Base-by-base conservation (phyloP, 2,888 invertebrate species). In the Ethmia dodecea region DNA sequence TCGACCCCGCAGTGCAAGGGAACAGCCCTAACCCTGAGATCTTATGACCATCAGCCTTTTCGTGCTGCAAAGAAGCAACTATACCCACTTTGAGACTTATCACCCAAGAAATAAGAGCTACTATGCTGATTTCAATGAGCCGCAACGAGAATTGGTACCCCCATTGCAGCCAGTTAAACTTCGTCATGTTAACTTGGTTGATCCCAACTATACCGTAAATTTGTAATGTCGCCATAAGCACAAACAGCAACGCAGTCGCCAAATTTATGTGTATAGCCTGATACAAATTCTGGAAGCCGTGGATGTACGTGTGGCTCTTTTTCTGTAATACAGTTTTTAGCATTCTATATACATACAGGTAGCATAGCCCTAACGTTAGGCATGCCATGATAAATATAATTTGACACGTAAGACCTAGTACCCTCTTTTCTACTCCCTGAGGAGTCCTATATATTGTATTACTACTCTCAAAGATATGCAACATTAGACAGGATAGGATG, bases 251-350 rank as follows among this genome's bases (percentile, higher is more conserved):
- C 0, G 96, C 95, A 0, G 95, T 94, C 1, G 95, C 94, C 44
- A 97, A 90, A 33, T 95, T 96, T 40, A 96, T 94, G 51, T 95
- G 95, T 35, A 96, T 94, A 2, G 96, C 96, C 55, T 95, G 93
- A 40, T 93, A 93, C 24, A 97, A 87, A 70, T 94, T 93, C 56
- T 92, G 92, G 59, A 92, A 92, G 37, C 93, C 92, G 51, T 94
- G 93, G 36, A 91, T 92, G 53, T 93, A 91, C 37, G 94, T 93
- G 59, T 93, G 94, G 24, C 92, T 92, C 64, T 93, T 93, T 63
- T 92, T 92, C 38, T 92, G 90, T 20, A 93, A 72, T 27, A 93
- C 90, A 39, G 91, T 89, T 60, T 92, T 92, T 29, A 94, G 88
- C 50, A 92, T 92, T 49, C 91, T 90, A 72, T 95, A 95, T 40